phyloP scores from a whole-genome alignment of 2,113 vertebrate species.

The Sturnus vulgaris region DNA sequence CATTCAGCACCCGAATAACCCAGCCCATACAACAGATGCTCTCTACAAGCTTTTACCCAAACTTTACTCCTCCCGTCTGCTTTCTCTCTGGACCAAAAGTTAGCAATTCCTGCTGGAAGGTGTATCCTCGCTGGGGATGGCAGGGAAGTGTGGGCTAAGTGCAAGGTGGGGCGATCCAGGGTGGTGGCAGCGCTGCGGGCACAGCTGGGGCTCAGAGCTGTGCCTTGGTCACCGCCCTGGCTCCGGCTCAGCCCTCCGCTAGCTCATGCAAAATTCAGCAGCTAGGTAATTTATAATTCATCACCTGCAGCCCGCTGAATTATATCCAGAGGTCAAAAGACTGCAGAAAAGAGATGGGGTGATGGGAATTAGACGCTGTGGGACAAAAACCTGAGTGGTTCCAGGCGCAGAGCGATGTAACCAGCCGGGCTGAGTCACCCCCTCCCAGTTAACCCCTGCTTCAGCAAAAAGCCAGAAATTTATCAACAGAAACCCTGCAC shows the following conservation, averaged over 20 bases:
- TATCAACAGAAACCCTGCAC: neutral
- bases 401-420: neutral
- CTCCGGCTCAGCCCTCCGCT: neutral
- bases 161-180: neutral
- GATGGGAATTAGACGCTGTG: neutral
- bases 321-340: neutral
- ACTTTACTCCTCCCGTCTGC: neutral
- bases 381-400: neutral
- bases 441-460: neutral
- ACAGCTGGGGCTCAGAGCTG: neutral
- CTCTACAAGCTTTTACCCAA: neutral
- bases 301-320: neutral
- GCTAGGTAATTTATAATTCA: neutral
- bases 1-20: accelerated
- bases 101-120: neutral
- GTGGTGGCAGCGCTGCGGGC: neutral
- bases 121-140: neutral
- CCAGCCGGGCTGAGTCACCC: neutral
- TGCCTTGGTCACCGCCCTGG: neutral
- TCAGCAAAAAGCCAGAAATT: neutral
- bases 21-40: neutral
- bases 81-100: neutral
- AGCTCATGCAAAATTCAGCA: conserved; percentile 1
- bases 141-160: neutral
- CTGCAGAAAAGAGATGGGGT: neutral